Evolutionary conservation across 1,140 invertebrate species (phyloP), one percentile per base, ranked within the genome.

Genomic region (Drosophila paulistorum): DNA sequence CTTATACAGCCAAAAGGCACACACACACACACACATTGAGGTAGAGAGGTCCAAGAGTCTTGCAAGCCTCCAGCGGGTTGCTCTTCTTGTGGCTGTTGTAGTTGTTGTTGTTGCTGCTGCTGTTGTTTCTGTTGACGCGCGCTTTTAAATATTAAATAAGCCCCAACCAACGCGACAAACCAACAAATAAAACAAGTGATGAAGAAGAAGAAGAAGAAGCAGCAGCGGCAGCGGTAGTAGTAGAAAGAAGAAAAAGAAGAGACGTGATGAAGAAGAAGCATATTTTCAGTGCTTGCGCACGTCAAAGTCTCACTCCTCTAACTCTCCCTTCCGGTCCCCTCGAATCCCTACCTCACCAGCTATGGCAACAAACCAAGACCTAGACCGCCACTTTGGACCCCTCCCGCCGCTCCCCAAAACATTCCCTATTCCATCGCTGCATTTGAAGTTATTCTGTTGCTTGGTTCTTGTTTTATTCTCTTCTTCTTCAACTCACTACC

Each of bases 141-240:
- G 74, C 78, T 75, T 78, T 85, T 86, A 81, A 85, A 85, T 81
- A 81, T 85, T 81, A 79, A 85, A 86, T 73, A 79, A 66, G 71
- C 20, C 45, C 45, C 45, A 51, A 51, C 45, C 45, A 51, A 51
- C 45, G 45, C 45, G 45, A 51, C 45, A 51, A 65, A 51, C 59
- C 64, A 55, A 65, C 35, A 64, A 65, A 45, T 69, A 64, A 48
- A 62, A 66, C 57, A 78, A 60, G 45, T 51, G 60, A 6, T 14
- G 17, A 41, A 75, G 64, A 57, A 35, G 39, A 58, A 75, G 64
- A 59, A 7, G 45, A 17, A 17, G 42, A 1, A 20, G 20, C 20
- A 1, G 7, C 23, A 45, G 5, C n/a, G 14, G 10, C 14, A 45
- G 42, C n/a, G 17, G 23, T 26, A 41, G 42, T 3, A 68, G 2